phyloP scores from a whole-genome alignment of 2,113 vertebrate species.

The Engystomops pustulosus region DNA sequence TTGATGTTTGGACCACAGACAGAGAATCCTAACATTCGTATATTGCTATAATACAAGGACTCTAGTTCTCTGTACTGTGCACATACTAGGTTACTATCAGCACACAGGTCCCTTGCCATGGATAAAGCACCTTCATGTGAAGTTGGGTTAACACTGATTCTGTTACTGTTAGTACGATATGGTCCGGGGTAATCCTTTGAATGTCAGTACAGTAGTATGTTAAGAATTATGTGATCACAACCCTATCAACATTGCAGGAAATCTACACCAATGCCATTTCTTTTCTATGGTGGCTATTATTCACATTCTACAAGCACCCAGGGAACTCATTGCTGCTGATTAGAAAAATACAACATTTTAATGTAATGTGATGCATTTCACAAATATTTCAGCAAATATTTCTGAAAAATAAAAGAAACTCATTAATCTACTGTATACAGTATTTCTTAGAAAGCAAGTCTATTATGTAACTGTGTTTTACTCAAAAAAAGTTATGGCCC shows the following conservation, averaged over 20 bases:
- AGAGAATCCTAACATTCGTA: no score
- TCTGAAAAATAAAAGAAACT: background rate
- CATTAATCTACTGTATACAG: constrained; percentile 10
- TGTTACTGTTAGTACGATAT: background rate
- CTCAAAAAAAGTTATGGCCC: no score
- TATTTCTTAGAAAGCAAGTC: background rate
- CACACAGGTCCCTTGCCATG: no score
- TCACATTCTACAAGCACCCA: constrained; percentile 14
- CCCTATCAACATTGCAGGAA: background rate
- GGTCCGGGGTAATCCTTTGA: background rate
- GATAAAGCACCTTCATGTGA: no score
- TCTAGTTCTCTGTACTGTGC: no score
- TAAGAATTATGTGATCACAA: background rate
- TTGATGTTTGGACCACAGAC: no score
- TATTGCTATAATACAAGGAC: no score
- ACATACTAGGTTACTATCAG: no score
- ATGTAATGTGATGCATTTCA: constrained; percentile 48
- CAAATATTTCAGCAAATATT: no score
- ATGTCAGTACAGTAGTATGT: background rate
- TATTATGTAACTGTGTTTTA: no score
- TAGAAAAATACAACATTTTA: constrained; percentile 37
- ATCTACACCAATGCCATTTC: background rate
- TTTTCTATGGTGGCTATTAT: constrained; percentile 30
- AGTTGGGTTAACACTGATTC: background rate
- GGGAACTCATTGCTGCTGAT: constrained; percentile 37